These are phyloP conservation scores for Chlamydotis undulata DNA, from an alignment of 2,113 vertebrate genomes.

Conservation along the genomic window DNA sequence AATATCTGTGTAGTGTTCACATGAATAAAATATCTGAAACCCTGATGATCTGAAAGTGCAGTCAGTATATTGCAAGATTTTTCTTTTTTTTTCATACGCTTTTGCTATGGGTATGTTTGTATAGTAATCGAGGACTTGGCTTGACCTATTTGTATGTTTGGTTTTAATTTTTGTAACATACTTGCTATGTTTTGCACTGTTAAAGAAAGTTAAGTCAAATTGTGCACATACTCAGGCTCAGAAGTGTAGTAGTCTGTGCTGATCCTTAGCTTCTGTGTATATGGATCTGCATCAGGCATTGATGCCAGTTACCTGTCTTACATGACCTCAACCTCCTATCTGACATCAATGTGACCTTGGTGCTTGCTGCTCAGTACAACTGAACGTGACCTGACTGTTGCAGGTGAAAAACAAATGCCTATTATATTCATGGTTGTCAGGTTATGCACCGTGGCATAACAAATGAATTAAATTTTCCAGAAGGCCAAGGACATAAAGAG, in stretches of 20 bases:
- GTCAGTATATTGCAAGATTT: neutral
- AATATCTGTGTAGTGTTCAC: neutral
- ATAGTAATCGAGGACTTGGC: neutral
- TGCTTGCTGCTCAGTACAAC: neutral
- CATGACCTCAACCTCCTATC: neutral
- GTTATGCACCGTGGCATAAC: neutral
- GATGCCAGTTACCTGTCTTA: neutral
- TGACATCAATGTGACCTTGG: neutral
- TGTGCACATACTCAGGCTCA: neutral
- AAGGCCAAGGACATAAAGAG: neutral
- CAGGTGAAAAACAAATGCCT: neutral
- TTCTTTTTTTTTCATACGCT: neutral
- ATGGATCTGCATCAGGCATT: neutral
- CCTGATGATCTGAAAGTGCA: neutral
- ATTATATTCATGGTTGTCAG: neutral
- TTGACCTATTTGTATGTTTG: neutral
- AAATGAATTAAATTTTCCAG: slow-evolving; percentile 33
- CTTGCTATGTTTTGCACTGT: neutral
- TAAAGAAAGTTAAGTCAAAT: neutral
- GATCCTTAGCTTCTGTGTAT: neutral
- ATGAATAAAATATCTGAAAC: neutral
- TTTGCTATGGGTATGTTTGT: neutral
- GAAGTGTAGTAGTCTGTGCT: neutral
- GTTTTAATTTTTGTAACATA: neutral
- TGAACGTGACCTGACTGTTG: neutral